Conservation (phyloP, 2,888 invertebrate species). For the Drosophila parthenogenetica region DNA sequence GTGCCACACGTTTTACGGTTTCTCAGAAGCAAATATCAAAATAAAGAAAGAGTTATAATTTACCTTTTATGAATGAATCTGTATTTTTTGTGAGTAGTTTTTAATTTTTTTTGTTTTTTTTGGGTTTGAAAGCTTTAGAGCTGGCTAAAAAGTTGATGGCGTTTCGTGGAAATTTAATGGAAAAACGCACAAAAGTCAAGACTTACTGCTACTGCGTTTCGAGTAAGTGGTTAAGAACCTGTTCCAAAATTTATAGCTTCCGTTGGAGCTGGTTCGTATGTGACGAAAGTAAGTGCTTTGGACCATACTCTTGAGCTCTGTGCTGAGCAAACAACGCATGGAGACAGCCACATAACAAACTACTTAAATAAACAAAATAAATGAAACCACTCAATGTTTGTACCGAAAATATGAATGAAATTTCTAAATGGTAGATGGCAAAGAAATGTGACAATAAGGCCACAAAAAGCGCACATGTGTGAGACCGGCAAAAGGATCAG, state of each 20-base stretch:
- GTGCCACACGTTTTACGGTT: constrained; percentile 63
- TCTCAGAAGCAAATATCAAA: constrained; percentile 64
- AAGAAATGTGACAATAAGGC: constrained; percentile 46
- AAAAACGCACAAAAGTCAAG: constrained; percentile 42
- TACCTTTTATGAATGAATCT: constrained; percentile 67
- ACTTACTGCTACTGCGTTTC: constrained; percentile 41
- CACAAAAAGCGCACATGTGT: constrained; percentile 54
- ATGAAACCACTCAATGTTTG: constrained; percentile 50
- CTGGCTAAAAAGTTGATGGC: constrained; percentile 32
- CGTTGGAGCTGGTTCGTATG: constrained; percentile 51
- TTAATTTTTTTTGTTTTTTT: background rate
- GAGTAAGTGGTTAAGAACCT: constrained; percentile 55
- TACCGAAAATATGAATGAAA: constrained; percentile 63
- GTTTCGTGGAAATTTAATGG: constrained; percentile 60
- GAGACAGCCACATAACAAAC: constrained; percentile 38
- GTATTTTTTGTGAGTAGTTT: constrained; percentile 39
- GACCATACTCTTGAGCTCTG: constrained; percentile 53
- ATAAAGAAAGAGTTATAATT: constrained; percentile 66
- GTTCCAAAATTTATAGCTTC: constrained; percentile 71
- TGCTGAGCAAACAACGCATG: constrained; percentile 22
- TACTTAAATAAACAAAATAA: constrained; percentile 61
- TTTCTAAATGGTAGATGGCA: background rate
- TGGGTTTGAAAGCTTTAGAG: constrained; percentile 13
- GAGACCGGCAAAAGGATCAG: constrained; percentile 45
- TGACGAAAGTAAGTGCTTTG: constrained; percentile 30